Evolutionary conservation across 2,113 vertebrate species (phyloP), one percentile per base, ranked within the genome.

Genomic region (Athene cunicularia): DNA sequence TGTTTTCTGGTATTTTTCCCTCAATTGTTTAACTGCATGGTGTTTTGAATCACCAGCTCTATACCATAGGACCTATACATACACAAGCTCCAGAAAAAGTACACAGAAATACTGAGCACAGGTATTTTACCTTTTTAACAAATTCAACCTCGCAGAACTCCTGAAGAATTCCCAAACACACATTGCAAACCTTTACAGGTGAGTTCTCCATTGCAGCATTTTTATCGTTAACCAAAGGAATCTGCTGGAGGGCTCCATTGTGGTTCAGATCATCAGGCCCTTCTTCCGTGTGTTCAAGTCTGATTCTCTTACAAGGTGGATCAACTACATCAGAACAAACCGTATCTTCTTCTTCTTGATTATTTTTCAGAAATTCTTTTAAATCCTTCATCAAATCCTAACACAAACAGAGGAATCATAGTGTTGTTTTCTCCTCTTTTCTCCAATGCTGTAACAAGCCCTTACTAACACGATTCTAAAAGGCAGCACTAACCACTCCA

Each of bases 111-210:
- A 43, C 39, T 14, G 82, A 45, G 37, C 80, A n/a, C 9, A 22
- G 37, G 30, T 56, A 56, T 87, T 80, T 86, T 98, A 99, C 99
- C 99, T 99, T 98, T 80, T 97, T 97, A 32, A 99, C 98, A 95
- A 99, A 99, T 55, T 96, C 88, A 35, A 79, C 53, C 91, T 98
- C 98, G 11, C 99, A 99, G 80, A 99, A 98, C 21, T 99, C 98
- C 97, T 99, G 99, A 52, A 99, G 98, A 88, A 99, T 91, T 60
- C 99, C 99, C 96, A 99, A 92, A 95, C 99, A 99, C 67, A 98
- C 95, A 14, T 98, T 99, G 90, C 99, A 99, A 35, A 98, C 97
- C 12, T 56, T 33, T 7, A 71, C 35, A 71, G 91, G 52, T 0
- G 55, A 83, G 30, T 74, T 87, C 52, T 87, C 62, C 37, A 8